Evolutionary conservation across 2,797 vertebrate species (phyloP), one percentile per base, ranked within the genome.

Genomic region (Anolis apletophallus): DNA sequence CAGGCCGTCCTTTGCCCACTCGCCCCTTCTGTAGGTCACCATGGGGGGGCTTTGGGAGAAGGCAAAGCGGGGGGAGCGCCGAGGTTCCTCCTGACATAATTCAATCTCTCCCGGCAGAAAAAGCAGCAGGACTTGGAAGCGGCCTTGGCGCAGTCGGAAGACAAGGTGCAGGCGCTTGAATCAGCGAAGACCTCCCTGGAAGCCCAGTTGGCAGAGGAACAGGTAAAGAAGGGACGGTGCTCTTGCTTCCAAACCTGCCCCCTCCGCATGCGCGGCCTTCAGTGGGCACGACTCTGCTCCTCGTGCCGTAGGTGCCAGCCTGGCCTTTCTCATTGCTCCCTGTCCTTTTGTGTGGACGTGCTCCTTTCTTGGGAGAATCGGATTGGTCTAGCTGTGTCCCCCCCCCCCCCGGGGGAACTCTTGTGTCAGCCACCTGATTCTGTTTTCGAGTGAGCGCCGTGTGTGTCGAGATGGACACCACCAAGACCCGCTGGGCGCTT

Each of bases 111-210:
- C 3, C 88, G 91, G 61, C 93, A 99, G 99, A 97, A 93, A 92
- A 98, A 99, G 85, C 98, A 97, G 88, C 96, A 93, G 50, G 96
- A 96, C 3, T 84, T 98, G 90, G 96, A 98, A 88, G 97, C 97
- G 91, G 96, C 97, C 84, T 92, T 98, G 76, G 94, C 92, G 76
- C 95, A 89, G 55, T 96, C 98, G 85, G 97, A 95, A 80, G 97
- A 97, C 61, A 97, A 98, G 89, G 97, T 97, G 74, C 95, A 97
- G 92, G 98, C 97, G 94, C 93, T 98, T 93, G 88, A 93, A 0
- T 93, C 89, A 0, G 96, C 97, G 86, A 98, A 97, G 92, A 93
- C 93, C 46, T 95, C 96, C 0, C 90, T 99, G 93, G 97, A 97
- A 88, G 93, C 92, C 54, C 97, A 98, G 17, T 92, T 99, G 32